Conservation (phyloP, 2,888 invertebrate genomes). For the Habrosyne pyritoides region DNA sequence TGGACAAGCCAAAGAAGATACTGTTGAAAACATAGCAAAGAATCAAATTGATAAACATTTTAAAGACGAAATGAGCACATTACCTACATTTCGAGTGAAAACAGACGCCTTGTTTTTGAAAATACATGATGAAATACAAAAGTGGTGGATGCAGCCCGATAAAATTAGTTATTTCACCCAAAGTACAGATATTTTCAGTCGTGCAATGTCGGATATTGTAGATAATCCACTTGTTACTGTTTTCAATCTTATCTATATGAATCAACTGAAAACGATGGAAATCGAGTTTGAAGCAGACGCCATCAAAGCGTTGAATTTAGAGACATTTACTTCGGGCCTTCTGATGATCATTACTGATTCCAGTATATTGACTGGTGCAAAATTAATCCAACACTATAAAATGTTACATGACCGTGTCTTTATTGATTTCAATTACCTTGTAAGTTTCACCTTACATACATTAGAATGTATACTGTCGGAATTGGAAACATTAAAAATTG, state of each 20-base stretch:
- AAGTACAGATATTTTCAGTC: neutral
- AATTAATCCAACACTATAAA: conserved; percentile 1
- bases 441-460: neutral
- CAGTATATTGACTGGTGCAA: neutral
- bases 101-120: conserved; percentile 20
- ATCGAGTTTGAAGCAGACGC: conserved; percentile 1
- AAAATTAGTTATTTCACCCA: conserved; percentile 10
- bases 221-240: neutral
- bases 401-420: neutral
- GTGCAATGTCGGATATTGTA: neutral
- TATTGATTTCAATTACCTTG: neutral
- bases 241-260: neutral
- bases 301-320: neutral
- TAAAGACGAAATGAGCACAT: conserved; percentile 13
- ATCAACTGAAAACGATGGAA: neutral
- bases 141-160: conserved; percentile 19
- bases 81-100: conserved; percentile 1
- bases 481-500: neutral
- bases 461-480: neutral
- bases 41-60: conserved; percentile 12
- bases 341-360: neutral
- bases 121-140: conserved; percentile 23
- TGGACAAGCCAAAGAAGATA: conserved; percentile 12
- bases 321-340: neutral
- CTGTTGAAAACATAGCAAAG: neutral